Evolutionary conservation across 2,797 vertebrate genomes (phyloP).

Genomic region (Pantherophis vulpinus): DNA sequence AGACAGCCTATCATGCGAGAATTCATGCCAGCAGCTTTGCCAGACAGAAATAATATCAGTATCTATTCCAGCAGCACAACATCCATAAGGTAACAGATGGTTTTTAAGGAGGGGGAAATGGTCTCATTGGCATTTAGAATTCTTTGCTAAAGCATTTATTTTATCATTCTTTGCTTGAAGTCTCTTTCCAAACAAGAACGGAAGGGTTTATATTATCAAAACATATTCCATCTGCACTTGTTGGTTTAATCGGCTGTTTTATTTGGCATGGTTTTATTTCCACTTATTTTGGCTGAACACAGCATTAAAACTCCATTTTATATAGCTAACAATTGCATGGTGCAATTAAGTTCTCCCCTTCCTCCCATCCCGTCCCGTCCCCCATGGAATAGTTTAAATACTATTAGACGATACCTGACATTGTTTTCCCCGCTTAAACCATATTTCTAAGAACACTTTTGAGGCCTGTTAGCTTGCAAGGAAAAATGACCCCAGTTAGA

Average conservation of each 20-base stretch:
- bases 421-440: neutral
- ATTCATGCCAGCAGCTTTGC: neutral
- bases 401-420: neutral
- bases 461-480: neutral
- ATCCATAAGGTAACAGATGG: neutral
- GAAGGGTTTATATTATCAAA: neutral
- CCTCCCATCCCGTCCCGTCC: accelerated
- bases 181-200: neutral
- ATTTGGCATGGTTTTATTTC: neutral
- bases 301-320: neutral
- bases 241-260: neutral
- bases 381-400: neutral
- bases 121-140: neutral
- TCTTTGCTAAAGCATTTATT: neutral
- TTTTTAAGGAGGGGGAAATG: neutral
- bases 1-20: neutral
- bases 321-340: neutral
- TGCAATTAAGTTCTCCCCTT: neutral
- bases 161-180: neutral
- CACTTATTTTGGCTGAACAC: neutral
- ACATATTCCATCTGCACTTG: neutral
- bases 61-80: neutral
- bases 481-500: conserved; percentile 3
- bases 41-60: neutral
- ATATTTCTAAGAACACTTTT: neutral